Evolutionary conservation across 2,113 vertebrate species (phyloP).

Genomic region (Proterorhinus semilunaris): DNA sequence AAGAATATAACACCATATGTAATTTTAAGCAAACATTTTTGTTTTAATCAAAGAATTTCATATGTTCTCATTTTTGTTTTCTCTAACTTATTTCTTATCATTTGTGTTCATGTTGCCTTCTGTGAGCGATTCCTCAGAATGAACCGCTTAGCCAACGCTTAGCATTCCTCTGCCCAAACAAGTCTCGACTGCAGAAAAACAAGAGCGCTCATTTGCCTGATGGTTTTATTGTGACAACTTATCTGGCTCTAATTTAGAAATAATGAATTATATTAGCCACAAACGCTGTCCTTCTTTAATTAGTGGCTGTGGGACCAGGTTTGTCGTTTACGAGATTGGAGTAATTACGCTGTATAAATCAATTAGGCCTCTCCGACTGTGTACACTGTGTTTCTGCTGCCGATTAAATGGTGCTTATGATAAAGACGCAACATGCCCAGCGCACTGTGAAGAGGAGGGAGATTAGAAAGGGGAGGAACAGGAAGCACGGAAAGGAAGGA

Average conservation of each 20-base stretch:
- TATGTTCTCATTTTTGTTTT: too few species aligned
- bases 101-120: neutral
- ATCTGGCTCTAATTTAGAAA: slow-evolving; percentile 66
- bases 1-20: too few species aligned
- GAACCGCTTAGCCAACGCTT: slow-evolving; percentile 4
- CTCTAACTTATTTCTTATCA: too few species aligned
- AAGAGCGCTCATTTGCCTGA: slow-evolving; percentile 53
- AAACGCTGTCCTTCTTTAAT: slow-evolving; percentile 70
- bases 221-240: slow-evolving; percentile 66
- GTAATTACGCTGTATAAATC: slow-evolving; percentile 71
- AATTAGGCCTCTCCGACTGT: slow-evolving; percentile 64
- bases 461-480: slow-evolving; percentile 35
- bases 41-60: too few species aligned
- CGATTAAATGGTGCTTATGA: slow-evolving; percentile 65
- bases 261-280: slow-evolving; percentile 72
- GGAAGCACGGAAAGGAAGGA: slow-evolving; percentile 27
- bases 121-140: neutral
- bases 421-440: slow-evolving; percentile 59
- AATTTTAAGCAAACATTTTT: too few species aligned
- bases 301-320: slow-evolving; percentile 66
- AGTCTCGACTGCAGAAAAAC: slow-evolving; percentile 51
- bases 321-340: slow-evolving; percentile 66
- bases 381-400: slow-evolving; percentile 63
- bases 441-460: slow-evolving; percentile 54
- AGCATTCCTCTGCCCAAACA: slow-evolving; percentile 22